A percentile compares a stretch with the other conserved stretches of the same genome.
These are phyloP conservation scores for Diglossa brunneiventris DNA, from an alignment of 2,113 vertebrate genomes.

Conservation along the genomic window DNA sequence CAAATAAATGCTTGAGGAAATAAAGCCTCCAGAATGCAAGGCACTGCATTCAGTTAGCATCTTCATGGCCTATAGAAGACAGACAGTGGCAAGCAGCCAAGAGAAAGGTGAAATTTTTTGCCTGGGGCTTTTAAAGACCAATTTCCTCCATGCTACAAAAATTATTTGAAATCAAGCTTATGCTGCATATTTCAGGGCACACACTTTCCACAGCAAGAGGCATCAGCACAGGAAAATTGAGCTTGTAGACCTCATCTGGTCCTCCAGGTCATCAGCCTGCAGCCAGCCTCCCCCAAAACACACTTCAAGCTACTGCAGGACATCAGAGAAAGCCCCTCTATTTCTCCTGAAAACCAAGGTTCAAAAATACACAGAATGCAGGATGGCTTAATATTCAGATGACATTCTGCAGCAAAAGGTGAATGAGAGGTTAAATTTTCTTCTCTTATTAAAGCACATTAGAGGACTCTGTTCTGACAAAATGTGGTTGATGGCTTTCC, in stretches of 20 bases:
- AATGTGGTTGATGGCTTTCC: background rate
- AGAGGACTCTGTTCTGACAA: background rate
- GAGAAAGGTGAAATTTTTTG: background rate
- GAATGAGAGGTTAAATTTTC: background rate
- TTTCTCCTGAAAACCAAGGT: background rate
- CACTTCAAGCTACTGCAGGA: background rate
- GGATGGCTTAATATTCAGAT: background rate
- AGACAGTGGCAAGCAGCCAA: background rate
- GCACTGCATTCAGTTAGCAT: background rate
- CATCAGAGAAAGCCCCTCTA: background rate
- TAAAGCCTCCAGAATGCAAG: background rate
- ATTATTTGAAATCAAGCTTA: background rate
- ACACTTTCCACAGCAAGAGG: background rate
- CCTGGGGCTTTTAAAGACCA: background rate
- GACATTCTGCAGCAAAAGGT: background rate
- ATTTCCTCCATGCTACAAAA: background rate
- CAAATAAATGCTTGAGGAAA: slow-evolving; percentile 22
- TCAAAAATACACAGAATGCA: background rate
- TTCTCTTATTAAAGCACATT: background rate
- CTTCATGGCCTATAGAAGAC: background rate
- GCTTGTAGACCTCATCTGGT: background rate
- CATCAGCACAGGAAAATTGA: background rate
- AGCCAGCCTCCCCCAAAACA: background rate
- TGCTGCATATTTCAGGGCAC: background rate
- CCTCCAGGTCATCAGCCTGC: background rate